These are phyloP conservation scores for Agrilus planipennis DNA, from an alignment of 1,140 invertebrate genomes.

Conservation along the genomic window DNA sequence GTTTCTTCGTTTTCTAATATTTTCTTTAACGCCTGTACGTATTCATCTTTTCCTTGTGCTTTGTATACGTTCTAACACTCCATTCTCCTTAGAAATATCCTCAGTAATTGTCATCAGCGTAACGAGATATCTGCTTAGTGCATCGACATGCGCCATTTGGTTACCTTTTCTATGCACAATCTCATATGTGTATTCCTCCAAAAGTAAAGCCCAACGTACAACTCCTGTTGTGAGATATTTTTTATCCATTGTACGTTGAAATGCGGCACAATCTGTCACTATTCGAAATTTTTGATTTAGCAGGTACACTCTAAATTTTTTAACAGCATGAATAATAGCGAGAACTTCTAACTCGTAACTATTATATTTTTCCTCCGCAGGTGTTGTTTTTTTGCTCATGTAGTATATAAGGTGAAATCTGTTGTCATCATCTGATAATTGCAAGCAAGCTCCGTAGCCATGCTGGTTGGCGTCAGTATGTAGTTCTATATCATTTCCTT, in stretches of 20 bases:
- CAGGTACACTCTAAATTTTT: slow-evolving; percentile 40
- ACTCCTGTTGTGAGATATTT: slow-evolving; percentile 23
- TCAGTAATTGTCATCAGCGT: slow-evolving; percentile 14
- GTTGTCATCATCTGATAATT: slow-evolving; percentile 24
- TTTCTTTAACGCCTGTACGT: no score
- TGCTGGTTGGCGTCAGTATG: slow-evolving; percentile 18
- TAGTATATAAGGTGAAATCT: slow-evolving; percentile 35
- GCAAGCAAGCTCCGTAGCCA: slow-evolving; percentile 25
- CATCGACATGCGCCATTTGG: slow-evolving; percentile 34
- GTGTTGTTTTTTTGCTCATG: slow-evolving; percentile 26
- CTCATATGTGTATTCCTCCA: slow-evolving; percentile 28
- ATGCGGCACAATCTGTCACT: slow-evolving; percentile 30
- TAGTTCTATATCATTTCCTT: slow-evolving; percentile 18
- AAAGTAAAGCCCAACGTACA: slow-evolving; percentile 27
- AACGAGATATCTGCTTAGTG: slow-evolving; percentile 30
- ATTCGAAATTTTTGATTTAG: no score
- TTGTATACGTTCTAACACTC: not conserved
- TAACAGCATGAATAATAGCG: slow-evolving; percentile 37
- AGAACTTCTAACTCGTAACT: slow-evolving; percentile 39
- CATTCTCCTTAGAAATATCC: not conserved
- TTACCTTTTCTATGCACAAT: slow-evolving; percentile 26
- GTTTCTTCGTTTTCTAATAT: no score
- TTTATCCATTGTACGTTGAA: slow-evolving; percentile 22
- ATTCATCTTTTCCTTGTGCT: slow-evolving; percentile 18
- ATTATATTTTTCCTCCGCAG: slow-evolving; percentile 27